phyloP scores from a whole-genome alignment of 2,113 vertebrate species.

The Actenoides lindsayi region DNA sequence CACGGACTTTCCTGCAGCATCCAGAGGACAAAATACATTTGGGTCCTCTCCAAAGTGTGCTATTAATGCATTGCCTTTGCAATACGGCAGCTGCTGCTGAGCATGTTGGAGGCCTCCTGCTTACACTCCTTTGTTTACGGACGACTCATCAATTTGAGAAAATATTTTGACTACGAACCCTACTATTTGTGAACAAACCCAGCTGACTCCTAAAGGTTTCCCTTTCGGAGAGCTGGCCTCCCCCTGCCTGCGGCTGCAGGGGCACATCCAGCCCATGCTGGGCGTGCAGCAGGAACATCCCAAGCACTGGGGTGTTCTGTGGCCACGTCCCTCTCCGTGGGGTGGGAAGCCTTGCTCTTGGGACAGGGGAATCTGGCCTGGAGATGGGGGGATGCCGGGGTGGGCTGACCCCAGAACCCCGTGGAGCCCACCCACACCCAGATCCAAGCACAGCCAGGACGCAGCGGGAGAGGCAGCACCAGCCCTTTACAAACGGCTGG shows the following conservation, averaged over 20 bases:
- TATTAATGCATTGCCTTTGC: not conserved
- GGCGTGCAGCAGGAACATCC: not conserved
- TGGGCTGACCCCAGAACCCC: accelerated
- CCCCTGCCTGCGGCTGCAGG: accelerated
- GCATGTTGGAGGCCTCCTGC: too few species aligned
- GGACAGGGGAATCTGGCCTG: too few species aligned
- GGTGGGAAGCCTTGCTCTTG: not conserved
- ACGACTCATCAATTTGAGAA: not conserved
- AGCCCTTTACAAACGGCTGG: not conserved
- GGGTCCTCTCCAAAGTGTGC: not conserved
- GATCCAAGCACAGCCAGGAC: not conserved
- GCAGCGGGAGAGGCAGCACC: not conserved
- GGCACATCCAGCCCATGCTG: accelerated
- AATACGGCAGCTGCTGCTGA: not conserved
- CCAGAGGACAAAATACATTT: too few species aligned
- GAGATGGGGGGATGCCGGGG: too few species aligned
- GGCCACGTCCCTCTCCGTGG: accelerated
- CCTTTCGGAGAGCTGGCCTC: not conserved
- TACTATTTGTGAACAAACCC: not conserved
- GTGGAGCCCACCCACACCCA: accelerated
- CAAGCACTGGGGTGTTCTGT: accelerated
- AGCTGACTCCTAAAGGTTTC: accelerated
- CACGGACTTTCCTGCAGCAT: not conserved
- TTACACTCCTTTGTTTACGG: not conserved
- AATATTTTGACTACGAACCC: not conserved